phyloP scores from a whole-genome alignment of 1,140 invertebrate genomes.

The Drosophila kikkawai region DNA sequence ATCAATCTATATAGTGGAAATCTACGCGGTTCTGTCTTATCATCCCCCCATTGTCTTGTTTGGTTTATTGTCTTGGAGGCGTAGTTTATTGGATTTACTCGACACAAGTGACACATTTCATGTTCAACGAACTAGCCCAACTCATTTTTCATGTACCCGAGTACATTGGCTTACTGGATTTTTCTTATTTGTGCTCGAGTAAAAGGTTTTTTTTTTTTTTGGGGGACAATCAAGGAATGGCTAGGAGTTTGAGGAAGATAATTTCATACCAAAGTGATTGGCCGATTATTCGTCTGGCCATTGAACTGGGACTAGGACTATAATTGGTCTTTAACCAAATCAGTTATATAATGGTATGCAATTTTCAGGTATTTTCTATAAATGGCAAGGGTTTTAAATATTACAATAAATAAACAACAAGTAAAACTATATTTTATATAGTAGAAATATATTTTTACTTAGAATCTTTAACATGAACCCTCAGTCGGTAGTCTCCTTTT shows the following conservation, averaged over 20 bases:
- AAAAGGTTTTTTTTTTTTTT: background rate
- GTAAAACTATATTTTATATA: background rate
- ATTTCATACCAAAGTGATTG: constrained; percentile 38
- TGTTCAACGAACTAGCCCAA: constrained; percentile 58
- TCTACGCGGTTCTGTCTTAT: constrained; percentile 19
- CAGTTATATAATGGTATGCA: background rate
- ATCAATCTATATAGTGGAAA: constrained; percentile 30
- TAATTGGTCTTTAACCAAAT: constrained; percentile 4
- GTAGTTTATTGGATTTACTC: constrained; percentile 63
- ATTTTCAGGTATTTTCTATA: background rate
- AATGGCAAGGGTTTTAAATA: background rate
- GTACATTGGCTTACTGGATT: constrained; percentile 10
- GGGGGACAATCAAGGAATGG: background rate
- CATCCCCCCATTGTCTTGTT: constrained; percentile 28
- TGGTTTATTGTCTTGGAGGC: constrained; percentile 23
- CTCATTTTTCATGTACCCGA: constrained; percentile 30
- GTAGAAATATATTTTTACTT: background rate
- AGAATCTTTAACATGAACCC: background rate
- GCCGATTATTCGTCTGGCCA: constrained; percentile 46
- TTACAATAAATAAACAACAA: too few species aligned
- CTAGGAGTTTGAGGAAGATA: constrained; percentile 7
- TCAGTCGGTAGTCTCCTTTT: background rate
- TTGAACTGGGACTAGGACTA: constrained; percentile 25
- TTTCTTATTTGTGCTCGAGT: constrained; percentile 16
- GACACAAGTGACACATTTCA: constrained; percentile 52